These are phyloP conservation scores for Zophobas atratus DNA, from an alignment of 1,140 invertebrate species.

Conservation along the genomic window DNA sequence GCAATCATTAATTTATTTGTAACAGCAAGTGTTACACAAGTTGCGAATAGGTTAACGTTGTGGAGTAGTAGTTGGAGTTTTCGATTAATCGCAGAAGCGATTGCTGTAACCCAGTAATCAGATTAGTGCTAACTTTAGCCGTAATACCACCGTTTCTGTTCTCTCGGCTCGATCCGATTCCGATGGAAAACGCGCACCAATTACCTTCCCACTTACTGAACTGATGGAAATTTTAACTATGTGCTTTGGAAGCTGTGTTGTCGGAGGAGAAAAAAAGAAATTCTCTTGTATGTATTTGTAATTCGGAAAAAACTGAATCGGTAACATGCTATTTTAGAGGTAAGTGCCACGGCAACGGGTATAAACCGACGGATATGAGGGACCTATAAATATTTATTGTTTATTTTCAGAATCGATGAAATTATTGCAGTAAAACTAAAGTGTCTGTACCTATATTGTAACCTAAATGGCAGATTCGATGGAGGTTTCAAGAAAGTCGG, in stretches of 20 bases:
- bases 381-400: no score
- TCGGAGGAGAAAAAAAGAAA: not conserved
- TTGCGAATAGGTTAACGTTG: conserved; percentile 37
- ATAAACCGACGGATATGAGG: no score
- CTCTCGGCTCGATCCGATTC: conserved; percentile 36
- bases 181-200: conserved; percentile 30
- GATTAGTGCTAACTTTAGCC: conserved; percentile 53
- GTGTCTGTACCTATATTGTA: no score
- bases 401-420: no score
- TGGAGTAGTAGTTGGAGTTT: conserved; percentile 46
- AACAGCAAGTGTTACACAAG: conserved; percentile 35
- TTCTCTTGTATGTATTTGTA: no score
- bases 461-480: no score
- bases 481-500: no score
- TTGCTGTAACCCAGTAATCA: conserved; percentile 53
- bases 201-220: conserved; percentile 33
- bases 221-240: conserved; percentile 23
- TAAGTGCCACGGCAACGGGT: no score
- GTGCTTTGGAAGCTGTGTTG: not conserved
- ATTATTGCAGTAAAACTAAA: no score
- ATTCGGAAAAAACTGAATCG: no score
- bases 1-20: conserved; percentile 41
- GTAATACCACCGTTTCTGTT: conserved; percentile 46
- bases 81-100: conserved; percentile 52
- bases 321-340: no score